Evolutionary conservation across 2,113 vertebrate species (phyloP), one percentile per base, ranked within the genome.

Genomic region (Cacatua alba): DNA sequence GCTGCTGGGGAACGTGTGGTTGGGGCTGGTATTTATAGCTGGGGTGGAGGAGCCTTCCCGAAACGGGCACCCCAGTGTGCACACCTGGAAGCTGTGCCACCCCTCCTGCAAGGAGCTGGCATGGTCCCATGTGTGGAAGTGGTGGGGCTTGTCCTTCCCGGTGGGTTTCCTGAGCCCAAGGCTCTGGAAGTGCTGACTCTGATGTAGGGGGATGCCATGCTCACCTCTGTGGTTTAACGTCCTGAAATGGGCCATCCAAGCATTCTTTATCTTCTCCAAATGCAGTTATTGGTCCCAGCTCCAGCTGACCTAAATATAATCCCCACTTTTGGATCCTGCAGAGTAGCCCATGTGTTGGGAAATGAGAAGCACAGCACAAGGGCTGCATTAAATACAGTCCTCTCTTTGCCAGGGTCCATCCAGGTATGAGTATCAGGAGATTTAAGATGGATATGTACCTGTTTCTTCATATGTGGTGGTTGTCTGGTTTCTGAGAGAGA

Each of bases 111-210:
- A 3, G 10, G 78, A 62, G 18, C 44, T 72, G 83, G 49, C 19
- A 1, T 0, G 1, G 2, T 19, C 5, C 15, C 24, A 60, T 2
- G 1, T 0, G 0, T 28, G 74, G 33, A 71, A 26, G 3, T 14
- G 13, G 51, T 29, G 59, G 43, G n/a, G 4, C 2, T 13, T 46
- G 33, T 49, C 41, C 60, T 82, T 13, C 53, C 18, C 1, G 0
- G 6, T 13, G 59, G 16, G 2, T 74, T 39, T 75, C 33, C 35
- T 29, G 57, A 72, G 35, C 18, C 15, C 23, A 3, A 0, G 0
- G 28, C 68, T 60, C 20, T 1, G 53, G 57, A 39, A 14, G 9
- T 43, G 26, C 44, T 55, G 48, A 48, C 4, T 25, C 41, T 15
- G 7, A 3, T 0, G 1, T 18, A 23, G 44, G 31, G 9, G 51